Conservation (phyloP, 2,113 vertebrate genomes). For the Archilochus colubris region DNA sequence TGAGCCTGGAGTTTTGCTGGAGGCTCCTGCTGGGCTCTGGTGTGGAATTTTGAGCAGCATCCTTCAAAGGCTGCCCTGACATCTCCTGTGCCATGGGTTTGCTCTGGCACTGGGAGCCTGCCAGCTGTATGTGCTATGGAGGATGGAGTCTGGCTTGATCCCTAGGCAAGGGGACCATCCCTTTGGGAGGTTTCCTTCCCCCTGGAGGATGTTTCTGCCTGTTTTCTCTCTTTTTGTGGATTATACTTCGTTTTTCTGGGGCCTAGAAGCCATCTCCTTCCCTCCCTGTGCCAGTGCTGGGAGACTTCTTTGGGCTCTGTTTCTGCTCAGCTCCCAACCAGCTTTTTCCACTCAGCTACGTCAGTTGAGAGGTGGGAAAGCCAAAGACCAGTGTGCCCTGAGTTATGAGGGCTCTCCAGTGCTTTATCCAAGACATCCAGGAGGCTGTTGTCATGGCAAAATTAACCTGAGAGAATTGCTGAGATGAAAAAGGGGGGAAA, state of each 20-base stretch:
- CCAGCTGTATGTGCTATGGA: not conserved
- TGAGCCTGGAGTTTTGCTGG: constrained; percentile 32
- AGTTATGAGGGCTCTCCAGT: not conserved
- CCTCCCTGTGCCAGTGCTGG: fast-evolving
- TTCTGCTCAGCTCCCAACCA: not conserved
- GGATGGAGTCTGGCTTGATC: not conserved
- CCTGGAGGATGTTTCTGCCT: not conserved
- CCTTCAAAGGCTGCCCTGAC: not conserved
- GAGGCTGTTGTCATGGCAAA: constrained; percentile 40
- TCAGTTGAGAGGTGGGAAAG: constrained; percentile 14
- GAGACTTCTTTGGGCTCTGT: not conserved
- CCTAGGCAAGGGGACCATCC: not conserved
- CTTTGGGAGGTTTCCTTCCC: not conserved
- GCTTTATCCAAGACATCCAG: not conserved
- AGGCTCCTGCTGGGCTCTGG: not conserved
- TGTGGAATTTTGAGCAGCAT: not conserved
- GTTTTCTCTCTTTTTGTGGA: not conserved
- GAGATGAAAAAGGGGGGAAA: not conserved
- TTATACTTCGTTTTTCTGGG: not conserved
- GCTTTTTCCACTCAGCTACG: not conserved
- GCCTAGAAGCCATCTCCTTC: not conserved
- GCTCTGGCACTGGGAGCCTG: fast-evolving
- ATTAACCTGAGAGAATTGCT: not conserved
- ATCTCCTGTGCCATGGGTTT: fast-evolving
- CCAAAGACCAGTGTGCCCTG: not conserved